phyloP scores from a whole-genome alignment of 2,113 vertebrate genomes.

The Nicator chloris region DNA sequence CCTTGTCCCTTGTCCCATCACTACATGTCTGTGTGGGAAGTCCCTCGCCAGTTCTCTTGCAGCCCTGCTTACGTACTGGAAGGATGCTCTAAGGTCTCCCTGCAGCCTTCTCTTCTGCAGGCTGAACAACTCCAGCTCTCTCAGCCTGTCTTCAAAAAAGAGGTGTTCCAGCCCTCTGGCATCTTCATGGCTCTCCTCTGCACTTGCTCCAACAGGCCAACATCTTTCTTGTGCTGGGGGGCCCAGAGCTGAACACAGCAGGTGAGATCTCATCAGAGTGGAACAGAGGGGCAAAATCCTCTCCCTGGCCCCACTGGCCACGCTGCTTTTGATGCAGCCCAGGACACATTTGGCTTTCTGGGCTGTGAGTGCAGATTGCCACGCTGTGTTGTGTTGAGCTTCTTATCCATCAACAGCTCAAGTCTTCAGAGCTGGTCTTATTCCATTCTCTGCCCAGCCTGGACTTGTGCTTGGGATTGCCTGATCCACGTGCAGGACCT shows the following conservation, averaged over 20 bases:
- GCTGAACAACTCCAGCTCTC: neutral
- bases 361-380: neutral
- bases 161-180: neutral
- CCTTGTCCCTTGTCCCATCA: no score
- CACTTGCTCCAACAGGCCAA: neutral
- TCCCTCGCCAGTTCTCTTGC: neutral
- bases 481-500: neutral
- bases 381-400: neutral
- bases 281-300: neutral
- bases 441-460: neutral
- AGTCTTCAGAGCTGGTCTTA: neutral
- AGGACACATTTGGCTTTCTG: neutral
- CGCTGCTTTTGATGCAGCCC: accelerated
- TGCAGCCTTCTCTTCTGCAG: neutral
- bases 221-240: no score
- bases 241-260: neutral
- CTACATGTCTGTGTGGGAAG: neutral
- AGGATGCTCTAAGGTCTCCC: neutral
- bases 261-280: neutral
- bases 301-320: accelerated
- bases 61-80: neutral
- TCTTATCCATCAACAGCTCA: neutral
- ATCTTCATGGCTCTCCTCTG: neutral
- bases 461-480: neutral
- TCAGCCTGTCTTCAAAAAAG: neutral